phyloP scores from a whole-genome alignment of 2,888 invertebrate species.

The Escarpia spicata region DNA sequence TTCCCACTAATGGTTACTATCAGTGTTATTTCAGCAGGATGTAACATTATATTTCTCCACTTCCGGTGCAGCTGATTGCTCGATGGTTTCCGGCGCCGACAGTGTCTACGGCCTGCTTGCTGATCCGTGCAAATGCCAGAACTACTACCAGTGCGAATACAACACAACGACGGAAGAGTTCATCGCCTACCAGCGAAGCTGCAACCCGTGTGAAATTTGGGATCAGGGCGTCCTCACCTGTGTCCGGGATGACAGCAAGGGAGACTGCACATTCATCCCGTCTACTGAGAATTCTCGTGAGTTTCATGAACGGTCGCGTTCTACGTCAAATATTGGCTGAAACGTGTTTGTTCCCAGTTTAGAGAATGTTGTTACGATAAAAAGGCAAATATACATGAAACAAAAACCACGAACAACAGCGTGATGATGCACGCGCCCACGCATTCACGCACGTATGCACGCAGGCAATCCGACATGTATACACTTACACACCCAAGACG shows the following conservation, averaged over 20 bases:
- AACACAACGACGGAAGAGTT: background rate
- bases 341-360: too few relatives aligned
- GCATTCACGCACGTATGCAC: too few relatives aligned
- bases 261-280: background rate
- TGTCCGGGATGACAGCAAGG: background rate
- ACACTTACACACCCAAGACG: too few relatives aligned
- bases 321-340: too few relatives aligned
- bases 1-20: background rate
- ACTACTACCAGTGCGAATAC: conserved; percentile 24
- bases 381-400: too few relatives aligned
- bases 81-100: conserved; percentile 17
- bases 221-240: conserved; percentile 7
- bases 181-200: conserved; percentile 14
- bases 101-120: conserved; percentile 14
- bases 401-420: too few relatives aligned
- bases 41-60: background rate
- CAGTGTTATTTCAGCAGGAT: background rate
- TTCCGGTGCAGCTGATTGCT: background rate
- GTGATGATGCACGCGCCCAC: too few relatives aligned
- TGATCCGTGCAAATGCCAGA: conserved; percentile 19
- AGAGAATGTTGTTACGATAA: too few relatives aligned
- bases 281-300: background rate
- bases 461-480: too few relatives aligned
- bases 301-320: background rate
- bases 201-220: conserved; percentile 20